These are phyloP conservation scores for Taeniopygia guttata DNA, from an alignment of 2,797 vertebrate genomes.

Conservation along the genomic window DNA sequence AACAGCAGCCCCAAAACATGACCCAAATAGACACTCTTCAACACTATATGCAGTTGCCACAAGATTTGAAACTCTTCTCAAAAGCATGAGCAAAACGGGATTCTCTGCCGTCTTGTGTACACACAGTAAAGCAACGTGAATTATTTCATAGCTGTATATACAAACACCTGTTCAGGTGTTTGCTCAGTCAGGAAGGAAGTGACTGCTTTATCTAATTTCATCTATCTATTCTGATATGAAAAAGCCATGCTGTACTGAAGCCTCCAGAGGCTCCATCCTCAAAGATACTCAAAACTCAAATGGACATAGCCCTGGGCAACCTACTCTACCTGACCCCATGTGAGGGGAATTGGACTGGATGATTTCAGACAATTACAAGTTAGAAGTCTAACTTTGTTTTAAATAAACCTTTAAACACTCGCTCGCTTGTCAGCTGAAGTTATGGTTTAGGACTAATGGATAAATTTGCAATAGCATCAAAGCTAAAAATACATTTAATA, in stretches of 20 bases:
- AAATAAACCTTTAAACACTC: background rate
- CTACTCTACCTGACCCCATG: too few relatives aligned
- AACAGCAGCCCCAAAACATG: background rate
- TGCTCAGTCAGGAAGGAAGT: background rate
- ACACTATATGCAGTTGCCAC: background rate
- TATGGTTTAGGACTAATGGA: background rate
- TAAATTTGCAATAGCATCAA: background rate
- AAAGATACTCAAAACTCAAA: too few relatives aligned
- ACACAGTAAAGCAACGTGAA: background rate
- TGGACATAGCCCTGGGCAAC: too few relatives aligned
- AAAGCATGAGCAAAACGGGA: background rate
- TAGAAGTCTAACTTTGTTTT: background rate
- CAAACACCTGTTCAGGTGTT: background rate
- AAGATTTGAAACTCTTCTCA: background rate
- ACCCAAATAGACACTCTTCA: background rate
- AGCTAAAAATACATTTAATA: background rate
- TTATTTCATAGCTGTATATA: background rate
- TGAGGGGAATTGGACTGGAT: too few relatives aligned
- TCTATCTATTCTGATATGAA: background rate
- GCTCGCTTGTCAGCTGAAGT: background rate
- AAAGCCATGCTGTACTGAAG: background rate
- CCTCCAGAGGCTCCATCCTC: background rate
- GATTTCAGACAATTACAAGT: background rate
- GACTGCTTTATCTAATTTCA: accelerated
- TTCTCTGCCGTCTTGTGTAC: constrained; percentile 15